Conservation (phyloP, 2,888 invertebrate species). For the Nemapogon koenigi region DNA sequence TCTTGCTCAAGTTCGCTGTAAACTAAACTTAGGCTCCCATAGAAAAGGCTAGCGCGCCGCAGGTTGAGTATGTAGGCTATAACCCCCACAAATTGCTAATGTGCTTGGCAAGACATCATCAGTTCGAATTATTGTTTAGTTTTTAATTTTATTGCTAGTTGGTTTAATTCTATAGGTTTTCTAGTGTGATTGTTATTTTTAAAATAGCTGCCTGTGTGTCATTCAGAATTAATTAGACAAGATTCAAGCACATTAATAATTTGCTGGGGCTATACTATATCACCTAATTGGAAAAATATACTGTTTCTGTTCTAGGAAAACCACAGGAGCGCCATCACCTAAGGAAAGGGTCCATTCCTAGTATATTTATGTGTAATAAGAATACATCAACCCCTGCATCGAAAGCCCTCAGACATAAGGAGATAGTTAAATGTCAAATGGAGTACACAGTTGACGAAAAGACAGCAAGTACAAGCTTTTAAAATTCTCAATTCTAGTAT, state of each 20-base stretch:
- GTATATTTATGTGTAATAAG: neutral
- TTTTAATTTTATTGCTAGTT: too few relatives aligned
- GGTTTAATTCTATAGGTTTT: neutral
- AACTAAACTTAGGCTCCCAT: too few relatives aligned
- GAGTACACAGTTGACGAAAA: too few relatives aligned
- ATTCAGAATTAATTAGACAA: neutral
- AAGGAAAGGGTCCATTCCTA: neutral
- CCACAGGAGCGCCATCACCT: neutral
- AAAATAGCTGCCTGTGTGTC: neutral
- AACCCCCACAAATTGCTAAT: too few relatives aligned
- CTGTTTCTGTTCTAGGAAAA: neutral
- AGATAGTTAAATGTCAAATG: neutral
- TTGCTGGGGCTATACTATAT: neutral
- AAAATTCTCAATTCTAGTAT: too few relatives aligned
- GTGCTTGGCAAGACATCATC: too few relatives aligned
- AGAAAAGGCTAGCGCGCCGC: too few relatives aligned
- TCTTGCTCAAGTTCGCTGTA: too few relatives aligned
- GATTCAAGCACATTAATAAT: neutral
- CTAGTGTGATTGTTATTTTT: too few relatives aligned
- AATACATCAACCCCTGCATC: neutral
- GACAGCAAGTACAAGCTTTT: too few relatives aligned
- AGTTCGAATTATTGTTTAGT: too few relatives aligned
- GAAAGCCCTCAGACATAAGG: neutral
- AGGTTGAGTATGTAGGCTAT: too few relatives aligned
- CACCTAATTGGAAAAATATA: neutral